A percentile compares a stretch with the other conserved stretches of the same genome.
These are phyloP conservation scores for Palythoa grandis DNA, from an alignment of 92 coral and sea anemone genomes.

Conservation along the genomic window DNA sequence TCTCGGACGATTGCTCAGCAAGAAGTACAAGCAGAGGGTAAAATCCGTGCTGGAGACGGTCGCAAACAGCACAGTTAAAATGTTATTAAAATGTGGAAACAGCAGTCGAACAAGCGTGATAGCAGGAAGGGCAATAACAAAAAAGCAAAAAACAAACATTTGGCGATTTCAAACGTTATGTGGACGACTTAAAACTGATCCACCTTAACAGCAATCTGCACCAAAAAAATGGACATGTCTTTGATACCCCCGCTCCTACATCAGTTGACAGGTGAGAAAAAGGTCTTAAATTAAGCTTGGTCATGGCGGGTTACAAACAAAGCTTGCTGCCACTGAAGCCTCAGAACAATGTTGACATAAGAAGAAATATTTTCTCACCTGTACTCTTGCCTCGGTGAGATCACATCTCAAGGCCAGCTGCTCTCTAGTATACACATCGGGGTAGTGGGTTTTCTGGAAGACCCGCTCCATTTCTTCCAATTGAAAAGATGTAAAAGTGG, in stretches of 20 bases:
- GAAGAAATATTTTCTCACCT: conserved; percentile 63
- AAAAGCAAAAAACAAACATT: neutral
- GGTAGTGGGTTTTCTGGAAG: conserved; percentile 98
- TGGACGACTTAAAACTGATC: neutral
- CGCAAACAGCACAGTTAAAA: neutral
- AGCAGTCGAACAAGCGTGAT: neutral
- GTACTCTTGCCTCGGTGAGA: conserved; percentile 98
- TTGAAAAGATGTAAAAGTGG: conserved; percentile 98
- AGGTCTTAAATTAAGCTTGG: neutral
- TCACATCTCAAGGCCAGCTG: conserved; percentile 96
- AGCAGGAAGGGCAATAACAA: neutral
- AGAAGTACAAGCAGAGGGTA: neutral
- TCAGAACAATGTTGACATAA: neutral
- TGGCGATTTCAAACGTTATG: neutral
- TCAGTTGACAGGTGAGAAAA: neutral
- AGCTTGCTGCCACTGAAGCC: neutral
- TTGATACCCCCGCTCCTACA: neutral
- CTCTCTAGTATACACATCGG: conserved; percentile 98
- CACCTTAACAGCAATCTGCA: neutral
- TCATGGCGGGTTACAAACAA: neutral
- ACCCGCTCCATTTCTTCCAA: conserved; percentile 99
- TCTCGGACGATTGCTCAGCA: neutral
- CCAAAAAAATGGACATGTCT: neutral
- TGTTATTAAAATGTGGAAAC: neutral
- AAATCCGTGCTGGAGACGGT: neutral